Evolutionary conservation across 2,113 vertebrate species (phyloP), one percentile per base, ranked within the genome.

Genomic region (Nettapus auritus): DNA sequence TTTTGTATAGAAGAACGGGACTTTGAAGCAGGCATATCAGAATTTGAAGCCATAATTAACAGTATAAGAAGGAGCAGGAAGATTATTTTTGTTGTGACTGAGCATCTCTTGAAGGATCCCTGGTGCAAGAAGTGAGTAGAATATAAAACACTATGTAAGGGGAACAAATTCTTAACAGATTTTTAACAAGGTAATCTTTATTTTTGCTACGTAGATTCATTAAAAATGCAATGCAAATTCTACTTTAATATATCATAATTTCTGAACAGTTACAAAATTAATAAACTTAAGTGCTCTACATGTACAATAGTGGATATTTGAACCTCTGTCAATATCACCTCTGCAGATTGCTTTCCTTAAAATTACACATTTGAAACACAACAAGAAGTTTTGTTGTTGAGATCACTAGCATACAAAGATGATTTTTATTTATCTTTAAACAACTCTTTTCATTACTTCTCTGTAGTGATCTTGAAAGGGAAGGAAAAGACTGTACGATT

Each of bases 1-100:
- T 99, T 99, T 97, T 99, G 98, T 94, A 95, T 99, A 96, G 99
- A 99, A 86, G 98, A 99, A 83, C 98, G 99, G 16, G 99, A 99
- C 91, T 98, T 98, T 53, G 89, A 98, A 69, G 98, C 98, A 36
- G 99, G 99, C 9, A 50, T 94, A 79, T 97, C 98, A 62, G 95
- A 96, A 92, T 96, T 99, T 36, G 97, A 99, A 89, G 98, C 98
- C 74, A 99, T 98, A 69, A 95, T 99, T 67, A 96, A 98, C 11
- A 99, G 99, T 62, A 99, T 99, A 87, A 98, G 91, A 87, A 97
- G 33, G 50, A 99, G 99, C 89, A 98, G 98, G 91, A 99, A 99
- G 96, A 98, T 98, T 52, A 97, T 99, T 96, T 99, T 99, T 91
- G 89, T 99, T 40, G 94, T 99, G 93, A 99, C 99, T 7, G 98